A percentile compares a stretch with the other conserved stretches of the same genome.
These are phyloP conservation scores for Zeugodacus cucurbitae DNA, from an alignment of 1,140 invertebrate genomes.

Conservation along the genomic window DNA sequence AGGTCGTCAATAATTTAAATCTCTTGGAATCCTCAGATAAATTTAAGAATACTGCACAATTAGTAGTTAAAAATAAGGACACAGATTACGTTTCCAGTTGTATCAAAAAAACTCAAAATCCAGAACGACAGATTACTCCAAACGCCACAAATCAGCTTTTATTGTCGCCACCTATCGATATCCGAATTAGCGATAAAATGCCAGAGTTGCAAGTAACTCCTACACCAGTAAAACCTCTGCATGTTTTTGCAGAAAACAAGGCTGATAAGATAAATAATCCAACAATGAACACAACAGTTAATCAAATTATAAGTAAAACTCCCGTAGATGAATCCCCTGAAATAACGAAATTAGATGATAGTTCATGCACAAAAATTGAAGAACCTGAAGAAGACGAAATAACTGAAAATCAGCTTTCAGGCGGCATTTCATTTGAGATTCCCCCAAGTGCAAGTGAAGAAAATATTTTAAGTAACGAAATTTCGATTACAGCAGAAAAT, in stretches of 20 bases:
- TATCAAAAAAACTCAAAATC: background rate
- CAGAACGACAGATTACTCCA: background rate
- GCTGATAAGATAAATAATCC: background rate
- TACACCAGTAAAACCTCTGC: conserved; percentile 58
- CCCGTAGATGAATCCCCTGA: conserved; percentile 39
- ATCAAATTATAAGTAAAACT: conserved; percentile 49
- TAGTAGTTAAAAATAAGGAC: conserved; percentile 26
- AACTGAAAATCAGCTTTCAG: background rate
- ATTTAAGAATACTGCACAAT: background rate
- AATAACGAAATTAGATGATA: conserved; percentile 42
- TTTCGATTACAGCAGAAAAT: background rate
- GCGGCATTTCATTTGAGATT: background rate
- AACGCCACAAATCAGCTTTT: background rate
- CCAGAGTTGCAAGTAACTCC: conserved; percentile 60
- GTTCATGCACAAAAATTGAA: background rate
- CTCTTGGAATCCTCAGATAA: background rate
- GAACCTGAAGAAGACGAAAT: background rate
- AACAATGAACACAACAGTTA: conserved; percentile 50
- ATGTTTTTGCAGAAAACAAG: background rate
- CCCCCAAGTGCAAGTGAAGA: background rate
- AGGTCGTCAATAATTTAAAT: background rate
- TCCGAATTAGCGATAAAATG: conserved; percentile 46
- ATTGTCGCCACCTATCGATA: background rate
- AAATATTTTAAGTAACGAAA: background rate
- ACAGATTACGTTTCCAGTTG: background rate